A percentile compares a stretch with the other conserved stretches of the same genome.
phyloP scores from a whole-genome alignment of 2,113 vertebrate species.

The Sardina pilchardus region DNA sequence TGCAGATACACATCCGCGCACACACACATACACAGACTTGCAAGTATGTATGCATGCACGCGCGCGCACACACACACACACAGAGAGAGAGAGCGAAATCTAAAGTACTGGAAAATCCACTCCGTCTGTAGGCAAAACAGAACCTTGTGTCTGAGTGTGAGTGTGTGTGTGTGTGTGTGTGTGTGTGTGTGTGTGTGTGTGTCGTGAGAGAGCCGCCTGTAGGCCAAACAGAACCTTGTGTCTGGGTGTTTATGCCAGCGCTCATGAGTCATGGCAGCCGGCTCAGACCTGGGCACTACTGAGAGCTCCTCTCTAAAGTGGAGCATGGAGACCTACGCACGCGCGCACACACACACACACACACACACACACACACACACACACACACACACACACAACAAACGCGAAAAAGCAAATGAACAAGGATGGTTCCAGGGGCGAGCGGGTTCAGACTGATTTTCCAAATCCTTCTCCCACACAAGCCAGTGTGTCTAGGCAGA shows the following conservation, averaged over 20 bases:
- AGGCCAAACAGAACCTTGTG: neutral
- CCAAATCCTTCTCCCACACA: neutral
- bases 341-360: conserved; percentile 5
- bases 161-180: too few species aligned
- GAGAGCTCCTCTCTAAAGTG: neutral
- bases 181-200: too few species aligned
- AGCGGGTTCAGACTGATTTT: neutral
- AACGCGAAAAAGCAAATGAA: neutral
- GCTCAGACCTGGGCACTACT: neutral
- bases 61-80: neutral
- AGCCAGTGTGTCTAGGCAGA: neutral
- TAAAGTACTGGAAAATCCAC: conserved; percentile 2
- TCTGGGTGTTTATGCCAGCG: conserved; percentile 6
- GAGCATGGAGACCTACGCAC: neutral
- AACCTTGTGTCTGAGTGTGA: conserved; percentile 5
- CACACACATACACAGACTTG: neutral
- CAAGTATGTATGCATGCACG: neutral
- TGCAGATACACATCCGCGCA: neutral
- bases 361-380: conserved; percentile 8
- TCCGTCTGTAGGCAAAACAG: neutral
- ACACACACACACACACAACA: conserved; percentile 1
- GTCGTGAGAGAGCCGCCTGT: too few species aligned
- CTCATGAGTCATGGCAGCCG: neutral
- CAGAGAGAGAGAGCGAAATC: too few species aligned
- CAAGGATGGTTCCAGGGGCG: neutral